Conservation (phyloP, 2,888 invertebrate species). For the Patella ulyssiponensis region DNA sequence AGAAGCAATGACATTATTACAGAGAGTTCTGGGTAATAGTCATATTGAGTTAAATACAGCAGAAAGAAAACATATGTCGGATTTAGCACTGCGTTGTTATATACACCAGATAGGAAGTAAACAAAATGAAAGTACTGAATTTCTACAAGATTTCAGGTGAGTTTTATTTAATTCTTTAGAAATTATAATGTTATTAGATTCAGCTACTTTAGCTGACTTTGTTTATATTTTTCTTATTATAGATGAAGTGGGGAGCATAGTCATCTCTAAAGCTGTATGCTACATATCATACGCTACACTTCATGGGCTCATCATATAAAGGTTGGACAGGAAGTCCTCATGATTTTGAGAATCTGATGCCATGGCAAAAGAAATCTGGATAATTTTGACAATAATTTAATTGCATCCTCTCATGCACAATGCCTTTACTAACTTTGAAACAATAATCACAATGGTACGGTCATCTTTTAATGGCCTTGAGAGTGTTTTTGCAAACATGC, state of each 20-base stretch:
- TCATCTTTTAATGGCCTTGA: background rate
- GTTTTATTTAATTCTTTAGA: background rate
- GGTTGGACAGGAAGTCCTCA: background rate
- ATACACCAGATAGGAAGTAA: constrained; percentile 75
- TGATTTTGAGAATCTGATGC: constrained; percentile 11
- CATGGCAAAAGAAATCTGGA: constrained; percentile 23
- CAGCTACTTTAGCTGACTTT: too few species aligned
- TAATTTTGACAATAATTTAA: background rate
- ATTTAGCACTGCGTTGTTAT: constrained; percentile 79
- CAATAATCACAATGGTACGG: background rate
- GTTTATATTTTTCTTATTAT: background rate
- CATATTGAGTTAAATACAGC: constrained; percentile 75
- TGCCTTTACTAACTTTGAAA: background rate
- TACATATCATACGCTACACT: too few species aligned
- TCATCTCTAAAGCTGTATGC: too few species aligned
- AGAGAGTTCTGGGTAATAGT: constrained; percentile 74
- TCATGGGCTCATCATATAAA: too few species aligned
- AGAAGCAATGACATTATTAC: constrained; percentile 77
- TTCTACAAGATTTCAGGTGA: constrained; percentile 24
- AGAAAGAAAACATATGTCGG: constrained; percentile 79
- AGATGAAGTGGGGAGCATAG: background rate
- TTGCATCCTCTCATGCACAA: background rate
- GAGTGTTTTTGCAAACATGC: too few species aligned
- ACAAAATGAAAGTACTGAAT: constrained; percentile 13
- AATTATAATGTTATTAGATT: too few species aligned